Conservation (phyloP, 2,888 invertebrate genomes). For the Gryllus longicercus region DNA sequence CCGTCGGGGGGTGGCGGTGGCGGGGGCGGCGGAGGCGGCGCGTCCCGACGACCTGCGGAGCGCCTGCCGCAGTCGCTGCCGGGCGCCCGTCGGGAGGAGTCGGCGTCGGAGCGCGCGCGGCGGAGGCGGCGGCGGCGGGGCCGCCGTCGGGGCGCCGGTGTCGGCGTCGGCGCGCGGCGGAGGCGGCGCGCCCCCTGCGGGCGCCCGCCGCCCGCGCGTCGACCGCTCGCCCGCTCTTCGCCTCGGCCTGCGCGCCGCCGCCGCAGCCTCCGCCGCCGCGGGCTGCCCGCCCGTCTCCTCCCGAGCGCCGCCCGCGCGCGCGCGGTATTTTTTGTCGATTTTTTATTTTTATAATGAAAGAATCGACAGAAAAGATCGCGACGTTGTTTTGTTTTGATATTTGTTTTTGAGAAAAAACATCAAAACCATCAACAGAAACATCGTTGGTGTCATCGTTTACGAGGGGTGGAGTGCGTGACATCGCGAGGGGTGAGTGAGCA, state of each 20-base stretch:
- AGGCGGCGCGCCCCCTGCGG: not conserved
- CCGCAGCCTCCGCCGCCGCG: not conserved
- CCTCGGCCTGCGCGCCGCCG: not conserved
- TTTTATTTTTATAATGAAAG: constrained; percentile 17
- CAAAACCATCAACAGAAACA: constrained; percentile 8
- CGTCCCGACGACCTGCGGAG: not conserved
- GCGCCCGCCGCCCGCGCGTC: not conserved
- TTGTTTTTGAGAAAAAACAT: constrained; percentile 17
- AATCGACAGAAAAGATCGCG: constrained; percentile 17
- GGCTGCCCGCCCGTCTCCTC: not conserved
- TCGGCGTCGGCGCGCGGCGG: not conserved
- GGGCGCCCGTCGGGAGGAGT: not conserved
- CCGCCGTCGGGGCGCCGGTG: not conserved
- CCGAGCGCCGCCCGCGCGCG: not conserved
- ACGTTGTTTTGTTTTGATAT: constrained; percentile 17
- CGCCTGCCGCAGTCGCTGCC: not conserved
- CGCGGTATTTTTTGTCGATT: not conserved
- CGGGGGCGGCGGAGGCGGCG: not conserved
- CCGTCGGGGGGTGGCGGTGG: not conserved
- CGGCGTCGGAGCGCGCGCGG: constrained; percentile 12
- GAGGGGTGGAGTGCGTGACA: constrained; percentile 17
- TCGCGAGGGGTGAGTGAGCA: constrained; percentile 8
- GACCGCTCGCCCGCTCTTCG: not conserved
- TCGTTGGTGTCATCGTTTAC: constrained; percentile 11
- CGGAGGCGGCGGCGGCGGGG: constrained; percentile 18